Percentiles rank a stretch among this genome's conserved stretches.
Conservation (phyloP, 2,888 invertebrate species). For the Brachypterus glaber region DNA sequence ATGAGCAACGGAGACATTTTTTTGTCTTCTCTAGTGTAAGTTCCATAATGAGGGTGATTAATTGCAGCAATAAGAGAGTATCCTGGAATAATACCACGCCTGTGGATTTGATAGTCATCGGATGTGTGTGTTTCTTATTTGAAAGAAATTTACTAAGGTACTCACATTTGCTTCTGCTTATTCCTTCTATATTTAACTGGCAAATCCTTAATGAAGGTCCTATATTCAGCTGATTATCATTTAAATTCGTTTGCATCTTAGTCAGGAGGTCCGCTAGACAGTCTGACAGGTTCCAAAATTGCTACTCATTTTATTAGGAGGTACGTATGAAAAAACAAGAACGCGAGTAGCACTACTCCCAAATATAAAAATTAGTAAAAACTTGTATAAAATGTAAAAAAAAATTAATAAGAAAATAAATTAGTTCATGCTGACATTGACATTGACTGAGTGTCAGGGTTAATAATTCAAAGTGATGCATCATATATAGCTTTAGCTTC, state of each 20-base stretch:
- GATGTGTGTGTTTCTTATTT: slow-evolving; percentile 1
- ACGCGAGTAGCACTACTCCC: no score
- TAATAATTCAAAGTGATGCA: not conserved
- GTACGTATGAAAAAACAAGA: no score
- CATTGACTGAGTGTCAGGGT: no score
- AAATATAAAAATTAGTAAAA: no score
- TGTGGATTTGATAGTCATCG: slow-evolving; percentile 3
- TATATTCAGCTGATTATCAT: slow-evolving; percentile 4
- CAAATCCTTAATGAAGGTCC: slow-evolving; percentile 5
- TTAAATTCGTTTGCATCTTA: no score
- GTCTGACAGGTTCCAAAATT: no score
- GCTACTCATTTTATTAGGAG: no score
- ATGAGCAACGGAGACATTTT: no score
- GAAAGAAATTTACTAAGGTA: slow-evolving; percentile 5
- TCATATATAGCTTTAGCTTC: not conserved
- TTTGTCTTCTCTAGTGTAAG: not conserved
- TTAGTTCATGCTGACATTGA: no score
- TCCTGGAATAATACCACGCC: slow-evolving; percentile 3
- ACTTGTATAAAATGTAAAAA: no score
- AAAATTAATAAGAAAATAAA: no score
- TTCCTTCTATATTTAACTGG: slow-evolving; percentile 7
- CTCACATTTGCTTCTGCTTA: slow-evolving; percentile 5
- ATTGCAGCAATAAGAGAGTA: slow-evolving; percentile 2
- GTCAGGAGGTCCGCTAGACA: no score
- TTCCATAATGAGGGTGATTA: slow-evolving; percentile 6